Percentiles rank a stretch among this genome's conserved stretches.
Conservation (phyloP, 2,888 invertebrate species). For the Aromia moschata region DNA sequence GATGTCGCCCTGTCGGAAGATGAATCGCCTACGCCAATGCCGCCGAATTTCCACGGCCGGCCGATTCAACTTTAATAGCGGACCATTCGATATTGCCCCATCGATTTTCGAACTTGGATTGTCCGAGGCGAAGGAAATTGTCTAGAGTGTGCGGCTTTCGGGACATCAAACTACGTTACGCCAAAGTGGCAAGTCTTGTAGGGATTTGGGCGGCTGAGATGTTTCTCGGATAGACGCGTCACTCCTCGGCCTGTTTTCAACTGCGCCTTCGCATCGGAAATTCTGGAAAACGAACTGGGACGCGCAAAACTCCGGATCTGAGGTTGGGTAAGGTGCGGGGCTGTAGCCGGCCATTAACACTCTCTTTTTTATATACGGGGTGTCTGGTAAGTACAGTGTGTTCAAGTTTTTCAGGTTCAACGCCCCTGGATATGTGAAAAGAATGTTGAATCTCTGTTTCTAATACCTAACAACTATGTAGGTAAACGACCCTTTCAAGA, state of each 20-base stretch:
- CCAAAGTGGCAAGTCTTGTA: conserved; percentile 43
- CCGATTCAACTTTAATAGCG: conserved; percentile 21
- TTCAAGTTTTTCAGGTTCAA: too few species aligned
- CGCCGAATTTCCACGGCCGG: conserved; percentile 12
- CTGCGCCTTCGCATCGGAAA: neutral
- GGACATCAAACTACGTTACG: conserved; percentile 31
- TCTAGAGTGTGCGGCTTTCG: conserved; percentile 36
- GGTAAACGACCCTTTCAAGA: too few species aligned
- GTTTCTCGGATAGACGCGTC: conserved; percentile 15
- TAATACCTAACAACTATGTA: too few species aligned
- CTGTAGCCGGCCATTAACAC: too few species aligned
- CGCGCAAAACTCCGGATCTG: too few species aligned
- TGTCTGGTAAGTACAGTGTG: too few species aligned
- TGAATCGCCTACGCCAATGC: conserved; percentile 9
- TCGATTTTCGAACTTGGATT: conserved; percentile 28
- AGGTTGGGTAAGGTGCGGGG: too few species aligned
- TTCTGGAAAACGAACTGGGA: too few species aligned
- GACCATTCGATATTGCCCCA: conserved; percentile 21
- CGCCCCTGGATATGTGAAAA: too few species aligned
- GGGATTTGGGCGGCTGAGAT: conserved; percentile 32
- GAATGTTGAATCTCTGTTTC: too few species aligned
- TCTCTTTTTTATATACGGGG: too few species aligned
- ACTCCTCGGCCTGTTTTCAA: neutral
- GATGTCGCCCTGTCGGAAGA: neutral
- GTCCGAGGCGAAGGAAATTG: conserved; percentile 39